Base-by-base conservation (phyloP, 2,113 vertebrate genomes). In the Sporophila hypoxantha region DNA sequence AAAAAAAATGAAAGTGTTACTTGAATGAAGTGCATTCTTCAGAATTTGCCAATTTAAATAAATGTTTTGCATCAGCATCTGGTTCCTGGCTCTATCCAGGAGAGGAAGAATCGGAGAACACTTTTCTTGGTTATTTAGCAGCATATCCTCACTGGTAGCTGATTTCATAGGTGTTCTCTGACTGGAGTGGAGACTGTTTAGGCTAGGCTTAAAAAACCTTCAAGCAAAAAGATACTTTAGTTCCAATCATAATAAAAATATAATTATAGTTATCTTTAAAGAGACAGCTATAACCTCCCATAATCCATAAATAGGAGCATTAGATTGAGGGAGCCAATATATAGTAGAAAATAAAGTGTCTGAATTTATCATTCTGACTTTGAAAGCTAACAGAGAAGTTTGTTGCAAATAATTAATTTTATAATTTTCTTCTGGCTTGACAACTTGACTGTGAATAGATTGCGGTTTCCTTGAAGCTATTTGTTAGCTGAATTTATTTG, bases 401-500 rank as follows among this genome's bases (percentile, higher is more conserved):
- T 53, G 50, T 77, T 91, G 60, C 46, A 78, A 89, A 83, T 83
- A 93, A 88, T 85, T 87, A 78, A 59, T 95, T 92, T 89, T 76
- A 78, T 86, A 37, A 62, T 76, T 88, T 82, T 94, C 30, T 84
- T 83, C 82, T 82, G 10, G 82, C 44, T 64, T 88, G 90, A 73
- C 49, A 87, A 34, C 61, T 80, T 82, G 61, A 69, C 80, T 91
- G 76, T 69, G 47, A 91, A 86, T 91, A 73, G 70, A 82, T 57
- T 81, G 29, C n/a, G 9, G 55, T 89, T 92, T 88, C 67, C 80
- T 64, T 92, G 39, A 73, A 85, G 75, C 60, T 88, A 12, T 88
- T 94, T 90, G 47, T 76, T 90, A 87, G 75, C 39, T 79, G 77
- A 88, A 95, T 93, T 83, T 89, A 93, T 95, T 93, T 94, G 64